Evolutionary conservation across 1,140 invertebrate species (phyloP), one percentile per base, ranked within the genome.

Genomic region (Brachionus sp.): DNA sequence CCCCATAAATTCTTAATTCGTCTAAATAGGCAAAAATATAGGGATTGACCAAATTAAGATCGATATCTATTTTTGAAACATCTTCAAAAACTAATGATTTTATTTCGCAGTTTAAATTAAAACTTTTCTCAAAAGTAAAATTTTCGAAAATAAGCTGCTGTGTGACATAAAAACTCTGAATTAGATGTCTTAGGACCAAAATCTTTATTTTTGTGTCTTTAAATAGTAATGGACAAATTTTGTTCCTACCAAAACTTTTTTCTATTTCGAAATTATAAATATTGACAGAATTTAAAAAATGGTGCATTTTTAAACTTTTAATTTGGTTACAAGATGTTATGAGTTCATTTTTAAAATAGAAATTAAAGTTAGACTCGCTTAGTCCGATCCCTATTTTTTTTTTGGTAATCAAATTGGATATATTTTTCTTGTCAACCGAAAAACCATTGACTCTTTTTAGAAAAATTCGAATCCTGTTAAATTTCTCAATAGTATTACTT

Each of bases 1-100:
- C 62, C 0, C 62, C 62, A n/a, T 13, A 66, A 33, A 66, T 35
- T 66, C 62, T 66, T 3, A 66, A 16, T 66, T 66, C 23, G 9
- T 66, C 29, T 33, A 66, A n/a, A 29, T 35, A 25, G 3, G 23
- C 29, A 29, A 66, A 66, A 6, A 66, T n/a, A 13, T 29, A 29
- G 12, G 62, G 62, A 66, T 66, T 66, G 62, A 66, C 13, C n/a
- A 66, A 66, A 66, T 66, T 66, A 10, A 33, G 25, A 66, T 66
- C 62, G 12, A 66, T 33, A 66, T 66, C 13, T 33, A 66, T 9
- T 66, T 66, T 66, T 35, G 29, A 33, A 66, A 19, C 62, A 13
- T 66, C 29, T 3, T 25, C 4, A 10, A 66, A 35, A 66, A 66
- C 7, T 66, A 66, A 29, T 5, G 29, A 33, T 25, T 29, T 66